Percentiles rank a stretch among this genome's conserved stretches.
These are phyloP conservation scores for Enteromius anoplus DNA, from an alignment of 2,797 vertebrate genomes.

Conservation along the genomic window DNA sequence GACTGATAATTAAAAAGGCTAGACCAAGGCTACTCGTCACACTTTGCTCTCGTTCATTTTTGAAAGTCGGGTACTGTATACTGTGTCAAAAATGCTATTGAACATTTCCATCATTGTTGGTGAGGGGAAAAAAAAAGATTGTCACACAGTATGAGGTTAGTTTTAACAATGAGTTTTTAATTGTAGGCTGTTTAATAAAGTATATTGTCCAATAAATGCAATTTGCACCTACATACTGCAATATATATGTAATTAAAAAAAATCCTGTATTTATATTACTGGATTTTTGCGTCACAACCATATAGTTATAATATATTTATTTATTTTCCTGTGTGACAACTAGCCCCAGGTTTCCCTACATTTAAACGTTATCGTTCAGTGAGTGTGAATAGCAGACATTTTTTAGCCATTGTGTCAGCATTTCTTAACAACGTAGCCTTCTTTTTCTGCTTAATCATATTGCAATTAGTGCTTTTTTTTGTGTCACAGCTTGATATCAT, in stretches of 20 bases:
- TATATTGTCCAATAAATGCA: not conserved
- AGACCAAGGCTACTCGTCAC: not conserved
- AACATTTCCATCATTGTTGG: not conserved
- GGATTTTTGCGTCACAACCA: not conserved
- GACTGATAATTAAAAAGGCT: not conserved
- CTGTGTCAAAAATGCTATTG: not conserved
- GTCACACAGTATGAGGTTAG: not conserved
- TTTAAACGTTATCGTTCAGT: not conserved
- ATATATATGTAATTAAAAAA: no score
- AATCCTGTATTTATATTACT: not conserved
- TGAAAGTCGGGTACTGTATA: not conserved
- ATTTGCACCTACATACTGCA: not conserved
- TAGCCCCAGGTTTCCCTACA: not conserved
- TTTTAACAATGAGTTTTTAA: not conserved
- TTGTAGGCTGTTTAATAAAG: not conserved
- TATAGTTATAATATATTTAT: not conserved
- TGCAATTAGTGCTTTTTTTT: not conserved
- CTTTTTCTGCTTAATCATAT: not conserved
- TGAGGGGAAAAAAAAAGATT: not conserved
- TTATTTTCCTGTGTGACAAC: not conserved
- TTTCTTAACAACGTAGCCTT: not conserved
- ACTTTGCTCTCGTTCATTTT: not conserved
- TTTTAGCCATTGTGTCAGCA: not conserved
- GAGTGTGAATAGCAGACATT: not conserved
- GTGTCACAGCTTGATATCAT: constrained; percentile 3